Evolutionary conservation across 2,888 invertebrate genomes (phyloP).

Genomic region (Trachelus tabidus): DNA sequence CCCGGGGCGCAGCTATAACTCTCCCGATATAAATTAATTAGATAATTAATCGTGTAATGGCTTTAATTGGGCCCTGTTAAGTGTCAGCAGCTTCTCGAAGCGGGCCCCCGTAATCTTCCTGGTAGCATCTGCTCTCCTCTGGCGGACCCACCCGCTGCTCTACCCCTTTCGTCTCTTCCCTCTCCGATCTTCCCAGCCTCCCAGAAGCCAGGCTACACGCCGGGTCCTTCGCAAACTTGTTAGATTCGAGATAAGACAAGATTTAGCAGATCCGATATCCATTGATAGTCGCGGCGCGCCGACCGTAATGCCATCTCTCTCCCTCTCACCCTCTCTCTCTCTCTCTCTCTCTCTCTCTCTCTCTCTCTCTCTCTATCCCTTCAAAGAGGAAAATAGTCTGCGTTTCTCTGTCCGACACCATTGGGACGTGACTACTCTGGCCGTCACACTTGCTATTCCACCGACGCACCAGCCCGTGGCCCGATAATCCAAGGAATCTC

Average conservation of each 20-base stretch:
- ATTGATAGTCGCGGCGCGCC: constrained; percentile 48
- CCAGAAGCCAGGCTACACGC: constrained; percentile 4
- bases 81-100: constrained; percentile 49
- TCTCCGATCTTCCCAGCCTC: not conserved
- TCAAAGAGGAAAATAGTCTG: not conserved
- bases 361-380: constrained; percentile 14
- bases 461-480: too few species aligned
- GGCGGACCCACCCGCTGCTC: constrained; percentile 2
- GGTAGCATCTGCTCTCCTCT: constrained; percentile 36
- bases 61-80: constrained; percentile 65
- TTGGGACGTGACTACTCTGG: too few species aligned
- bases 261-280: constrained; percentile 62
- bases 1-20: not conserved
- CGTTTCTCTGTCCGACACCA: too few species aligned
- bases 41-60: constrained; percentile 66
- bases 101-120: constrained; percentile 39
- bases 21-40: constrained; percentile 61
- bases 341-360: not conserved
- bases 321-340: not conserved
- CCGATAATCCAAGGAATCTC: too few species aligned
- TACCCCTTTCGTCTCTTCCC: constrained; percentile 23
- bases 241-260: constrained; percentile 61
- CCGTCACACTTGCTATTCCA: too few species aligned
- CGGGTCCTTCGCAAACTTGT: constrained; percentile 53
- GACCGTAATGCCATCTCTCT: constrained; percentile 32